Evolutionary conservation across 1,140 invertebrate species (phyloP).

Genomic region (Pollicipes pollicipes): DNA sequence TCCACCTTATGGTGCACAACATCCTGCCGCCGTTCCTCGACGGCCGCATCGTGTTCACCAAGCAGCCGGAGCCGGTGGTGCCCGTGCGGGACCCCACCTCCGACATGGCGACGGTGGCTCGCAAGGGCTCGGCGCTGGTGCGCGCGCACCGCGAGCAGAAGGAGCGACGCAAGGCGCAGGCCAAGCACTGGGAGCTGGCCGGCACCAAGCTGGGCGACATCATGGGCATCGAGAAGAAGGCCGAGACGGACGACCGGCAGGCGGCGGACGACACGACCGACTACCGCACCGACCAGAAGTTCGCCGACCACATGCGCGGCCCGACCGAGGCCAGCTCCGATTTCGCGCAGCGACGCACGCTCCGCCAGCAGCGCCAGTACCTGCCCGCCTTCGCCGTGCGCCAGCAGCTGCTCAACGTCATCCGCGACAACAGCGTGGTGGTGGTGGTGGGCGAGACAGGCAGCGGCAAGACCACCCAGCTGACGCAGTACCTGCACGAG

Average conservation of each 20-base stretch:
- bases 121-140: constrained; percentile 88
- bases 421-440: constrained; percentile 85
- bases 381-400: constrained; percentile 91
- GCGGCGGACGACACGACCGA: constrained; percentile 43
- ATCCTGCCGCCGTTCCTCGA: constrained; percentile 97
- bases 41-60: constrained; percentile 96
- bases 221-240: constrained; percentile 76
- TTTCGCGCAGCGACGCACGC: constrained; percentile 70
- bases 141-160: constrained; percentile 85
- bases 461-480: constrained; percentile 94
- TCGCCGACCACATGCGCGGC: constrained; percentile 78
- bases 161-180: constrained; percentile 84
- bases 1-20: constrained; percentile 93
- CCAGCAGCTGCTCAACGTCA: constrained; percentile 79
- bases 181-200: constrained; percentile 97
- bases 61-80: constrained; percentile 92
- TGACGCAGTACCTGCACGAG: constrained; percentile 97
- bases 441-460: constrained; percentile 98
- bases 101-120: constrained; percentile 89
- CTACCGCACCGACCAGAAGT: constrained; percentile 79
- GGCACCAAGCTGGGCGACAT: constrained; percentile 94
- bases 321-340: constrained; percentile 55
- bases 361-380: constrained; percentile 73
- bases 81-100: constrained; percentile 87
- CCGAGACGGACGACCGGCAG: constrained; percentile 42